A percentile compares a stretch with the other conserved stretches of the same genome.
These are phyloP conservation scores for Xylota sylvarum DNA, from an alignment of 2,888 invertebrate genomes.

Conservation along the genomic window DNA sequence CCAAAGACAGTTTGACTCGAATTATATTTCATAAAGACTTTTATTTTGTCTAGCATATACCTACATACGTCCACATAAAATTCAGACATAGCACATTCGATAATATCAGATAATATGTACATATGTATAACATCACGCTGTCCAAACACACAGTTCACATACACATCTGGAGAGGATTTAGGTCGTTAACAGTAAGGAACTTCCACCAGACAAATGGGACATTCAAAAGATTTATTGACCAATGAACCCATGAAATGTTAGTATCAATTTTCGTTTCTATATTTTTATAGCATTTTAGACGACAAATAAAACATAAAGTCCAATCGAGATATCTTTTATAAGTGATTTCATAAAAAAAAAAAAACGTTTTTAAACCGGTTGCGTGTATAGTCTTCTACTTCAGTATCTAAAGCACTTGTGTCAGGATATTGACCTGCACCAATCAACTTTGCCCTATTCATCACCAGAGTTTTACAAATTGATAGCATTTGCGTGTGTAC, in stretches of 20 bases:
- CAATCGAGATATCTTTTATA: not conserved
- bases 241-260: constrained; percentile 1
- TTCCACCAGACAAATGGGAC: not conserved
- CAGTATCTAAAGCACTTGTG: not conserved
- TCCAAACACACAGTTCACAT: not conserved
- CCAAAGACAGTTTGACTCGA: too few species aligned
- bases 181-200: not conserved
- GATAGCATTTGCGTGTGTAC: not conserved
- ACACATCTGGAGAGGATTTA: not conserved
- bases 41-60: not conserved
- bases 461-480: not conserved
- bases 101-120: not conserved
- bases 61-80: too few species aligned
- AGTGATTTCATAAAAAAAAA: not conserved
- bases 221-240: constrained; percentile 1
- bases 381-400: not conserved
- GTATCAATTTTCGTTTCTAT: not conserved
- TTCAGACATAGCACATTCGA: too few species aligned
- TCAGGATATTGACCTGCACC: constrained; percentile 5
- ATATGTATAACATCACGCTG: not conserved
- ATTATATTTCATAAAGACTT: too few species aligned
- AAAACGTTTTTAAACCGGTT: not conserved
- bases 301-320: too few species aligned
- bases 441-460: not conserved
- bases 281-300: not conserved